A percentile compares a stretch with the other conserved stretches of the same genome.
Evolutionary conservation across 2,113 vertebrate species (phyloP).

Genomic region (Micronisus gabar): DNA sequence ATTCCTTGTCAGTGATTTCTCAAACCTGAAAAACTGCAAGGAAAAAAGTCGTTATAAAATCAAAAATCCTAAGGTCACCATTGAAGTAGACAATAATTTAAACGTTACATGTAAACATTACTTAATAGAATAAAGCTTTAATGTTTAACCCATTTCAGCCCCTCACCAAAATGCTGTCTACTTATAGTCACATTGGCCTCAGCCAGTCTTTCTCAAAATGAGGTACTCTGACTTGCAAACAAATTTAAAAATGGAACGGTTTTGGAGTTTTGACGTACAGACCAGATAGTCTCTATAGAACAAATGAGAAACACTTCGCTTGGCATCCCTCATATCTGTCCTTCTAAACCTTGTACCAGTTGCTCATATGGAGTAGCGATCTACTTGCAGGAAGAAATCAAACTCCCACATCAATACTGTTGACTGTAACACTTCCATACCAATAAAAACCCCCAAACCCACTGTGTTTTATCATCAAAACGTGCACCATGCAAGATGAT

Average conservation of each 20-base stretch:
- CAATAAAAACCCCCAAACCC: background rate
- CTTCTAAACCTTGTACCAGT: background rate
- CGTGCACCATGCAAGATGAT: background rate
- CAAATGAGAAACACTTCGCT: background rate
- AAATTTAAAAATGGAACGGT: background rate
- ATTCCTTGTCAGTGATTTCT: background rate
- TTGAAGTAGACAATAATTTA: background rate
- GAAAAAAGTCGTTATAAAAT: background rate
- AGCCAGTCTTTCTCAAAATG: background rate
- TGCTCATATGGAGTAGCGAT: background rate
- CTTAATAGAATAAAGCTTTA: background rate
- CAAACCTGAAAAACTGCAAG: background rate
- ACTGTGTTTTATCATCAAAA: conserved; percentile 60
- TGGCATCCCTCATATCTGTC: rapidly evolving
- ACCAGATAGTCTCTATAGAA: background rate
- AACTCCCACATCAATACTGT: background rate
- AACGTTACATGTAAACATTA: rapidly evolving
- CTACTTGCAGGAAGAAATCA: conserved; percentile 28
- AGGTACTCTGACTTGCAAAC: background rate
- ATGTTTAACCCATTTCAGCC: background rate
- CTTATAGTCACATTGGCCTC: rapidly evolving
- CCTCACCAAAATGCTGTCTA: background rate
- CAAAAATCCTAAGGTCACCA: background rate
- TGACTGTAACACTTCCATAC: conserved; percentile 23
- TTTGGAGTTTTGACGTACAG: background rate